phyloP scores from a whole-genome alignment of 2,797 vertebrate genomes.

The Graptemys geographica region DNA sequence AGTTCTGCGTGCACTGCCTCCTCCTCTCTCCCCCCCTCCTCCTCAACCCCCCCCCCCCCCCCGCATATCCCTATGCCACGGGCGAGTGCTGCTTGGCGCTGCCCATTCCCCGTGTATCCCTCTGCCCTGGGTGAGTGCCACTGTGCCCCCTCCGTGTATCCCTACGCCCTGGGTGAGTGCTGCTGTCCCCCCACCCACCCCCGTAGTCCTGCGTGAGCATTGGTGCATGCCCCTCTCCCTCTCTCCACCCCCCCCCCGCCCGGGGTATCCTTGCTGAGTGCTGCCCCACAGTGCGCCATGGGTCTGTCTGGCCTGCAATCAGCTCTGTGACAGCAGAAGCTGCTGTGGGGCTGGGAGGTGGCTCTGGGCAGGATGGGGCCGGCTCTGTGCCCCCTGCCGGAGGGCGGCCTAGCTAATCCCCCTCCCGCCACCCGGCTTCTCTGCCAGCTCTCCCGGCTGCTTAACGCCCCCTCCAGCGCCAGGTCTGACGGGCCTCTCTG shows the following conservation, averaged over 20 bases:
- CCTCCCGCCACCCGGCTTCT: neutral
- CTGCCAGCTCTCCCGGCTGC: neutral
- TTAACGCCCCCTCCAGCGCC: rapidly evolving
- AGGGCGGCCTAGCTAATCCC: neutral
- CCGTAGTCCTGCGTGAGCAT: neutral
- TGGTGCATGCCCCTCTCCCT: neutral
- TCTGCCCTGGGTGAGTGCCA: no score
- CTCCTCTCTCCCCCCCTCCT: no score
- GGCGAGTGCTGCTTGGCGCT: rapidly evolving
- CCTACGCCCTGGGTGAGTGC: neutral
- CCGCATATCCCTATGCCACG: neutral
- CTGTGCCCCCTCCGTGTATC: rapidly evolving
- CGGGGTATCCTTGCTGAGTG: neutral
- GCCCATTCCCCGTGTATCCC: no score
- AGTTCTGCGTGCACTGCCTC: no score
- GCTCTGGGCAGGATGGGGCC: neutral
- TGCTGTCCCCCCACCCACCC: neutral
- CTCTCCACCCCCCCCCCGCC: neutral
- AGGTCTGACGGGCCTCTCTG: neutral
- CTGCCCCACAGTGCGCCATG: neutral
- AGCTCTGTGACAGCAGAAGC: neutral
- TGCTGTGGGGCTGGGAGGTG: neutral
- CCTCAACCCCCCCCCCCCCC: no score
- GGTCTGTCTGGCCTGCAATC: neutral
- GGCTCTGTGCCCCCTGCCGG: neutral